phyloP scores from a whole-genome alignment of 2,888 invertebrate species.

The Leucozona laternaria region DNA sequence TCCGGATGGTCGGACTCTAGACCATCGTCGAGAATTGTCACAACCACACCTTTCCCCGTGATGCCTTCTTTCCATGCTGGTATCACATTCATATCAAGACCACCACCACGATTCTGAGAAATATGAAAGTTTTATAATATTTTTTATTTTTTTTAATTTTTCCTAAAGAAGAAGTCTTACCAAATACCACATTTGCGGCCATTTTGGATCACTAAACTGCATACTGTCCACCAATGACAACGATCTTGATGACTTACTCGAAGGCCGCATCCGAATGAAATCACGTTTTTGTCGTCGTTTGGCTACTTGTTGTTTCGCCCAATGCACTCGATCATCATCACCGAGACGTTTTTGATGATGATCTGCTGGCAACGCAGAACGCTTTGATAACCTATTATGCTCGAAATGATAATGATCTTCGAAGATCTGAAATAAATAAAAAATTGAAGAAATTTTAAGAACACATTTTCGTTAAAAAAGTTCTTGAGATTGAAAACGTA shows the following conservation, averaged over 20 bases:
- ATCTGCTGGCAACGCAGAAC: constrained; percentile 89
- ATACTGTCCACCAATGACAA: constrained; percentile 80
- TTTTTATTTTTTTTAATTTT: neutral
- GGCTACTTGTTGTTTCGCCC: constrained; percentile 92
- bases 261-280: constrained; percentile 85
- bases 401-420: constrained; percentile 93
- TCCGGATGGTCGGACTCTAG: constrained; percentile 98
- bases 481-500: no score
- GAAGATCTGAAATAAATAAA: constrained; percentile 88
- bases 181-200: constrained; percentile 99
- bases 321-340: constrained; percentile 90
- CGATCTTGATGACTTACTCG: constrained; percentile 79
- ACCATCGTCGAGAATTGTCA: constrained; percentile 98
- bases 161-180: constrained; percentile 88
- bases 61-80: constrained; percentile 97
- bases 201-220: constrained; percentile 93
- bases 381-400: constrained; percentile 90
- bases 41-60: constrained; percentile 97
- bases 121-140: neutral
- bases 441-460: neutral
- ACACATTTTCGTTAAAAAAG: neutral
- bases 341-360: constrained; percentile 89
- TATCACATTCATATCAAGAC: constrained; percentile 97
- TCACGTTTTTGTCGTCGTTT: constrained; percentile 93
- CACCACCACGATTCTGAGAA: constrained; percentile 93